A percentile compares a stretch with the other conserved stretches of the same genome.
Conservation (phyloP, 2,113 vertebrate species). For the Saccopteryx bilineata region DNA sequence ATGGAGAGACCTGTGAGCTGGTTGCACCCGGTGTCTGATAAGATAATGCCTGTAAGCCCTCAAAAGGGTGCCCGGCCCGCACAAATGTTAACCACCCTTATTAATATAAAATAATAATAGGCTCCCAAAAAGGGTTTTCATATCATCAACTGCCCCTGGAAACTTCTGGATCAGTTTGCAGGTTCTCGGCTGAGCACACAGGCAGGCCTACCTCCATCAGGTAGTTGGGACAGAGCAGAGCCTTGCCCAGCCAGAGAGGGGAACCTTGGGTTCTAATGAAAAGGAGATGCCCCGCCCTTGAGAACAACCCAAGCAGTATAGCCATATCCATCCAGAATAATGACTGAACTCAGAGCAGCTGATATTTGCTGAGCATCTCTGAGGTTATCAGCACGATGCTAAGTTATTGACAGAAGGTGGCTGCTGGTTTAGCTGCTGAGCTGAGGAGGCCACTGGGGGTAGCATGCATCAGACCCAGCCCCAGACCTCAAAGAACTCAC, state of each 20-base stretch:
- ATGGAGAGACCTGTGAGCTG: background rate
- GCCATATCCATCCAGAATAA: background rate
- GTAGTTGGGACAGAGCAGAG: background rate
- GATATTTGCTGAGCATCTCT: background rate
- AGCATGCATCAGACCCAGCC: accelerated
- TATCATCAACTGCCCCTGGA: background rate
- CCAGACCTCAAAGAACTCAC: background rate
- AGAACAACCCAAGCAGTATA: background rate
- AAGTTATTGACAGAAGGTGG: background rate
- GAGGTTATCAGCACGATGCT: background rate
- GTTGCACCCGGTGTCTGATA: background rate
- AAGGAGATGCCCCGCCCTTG: background rate
- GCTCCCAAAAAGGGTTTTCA: background rate
- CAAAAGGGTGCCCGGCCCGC: background rate
- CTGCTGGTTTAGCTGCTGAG: background rate
- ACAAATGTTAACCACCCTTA: accelerated
- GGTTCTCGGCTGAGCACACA: background rate
- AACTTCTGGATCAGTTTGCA: background rate
- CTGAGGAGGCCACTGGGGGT: background rate
- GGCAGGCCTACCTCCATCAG: background rate
- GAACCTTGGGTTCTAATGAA: background rate
- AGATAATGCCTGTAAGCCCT: too few species aligned
- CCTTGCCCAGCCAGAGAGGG: background rate
- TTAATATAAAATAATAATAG: too few species aligned
- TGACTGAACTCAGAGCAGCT: background rate